Percentiles rank a stretch among this genome's conserved stretches.
Conservation (phyloP, 2,888 invertebrate species). For the Caenorhabditis sp. region DNA sequence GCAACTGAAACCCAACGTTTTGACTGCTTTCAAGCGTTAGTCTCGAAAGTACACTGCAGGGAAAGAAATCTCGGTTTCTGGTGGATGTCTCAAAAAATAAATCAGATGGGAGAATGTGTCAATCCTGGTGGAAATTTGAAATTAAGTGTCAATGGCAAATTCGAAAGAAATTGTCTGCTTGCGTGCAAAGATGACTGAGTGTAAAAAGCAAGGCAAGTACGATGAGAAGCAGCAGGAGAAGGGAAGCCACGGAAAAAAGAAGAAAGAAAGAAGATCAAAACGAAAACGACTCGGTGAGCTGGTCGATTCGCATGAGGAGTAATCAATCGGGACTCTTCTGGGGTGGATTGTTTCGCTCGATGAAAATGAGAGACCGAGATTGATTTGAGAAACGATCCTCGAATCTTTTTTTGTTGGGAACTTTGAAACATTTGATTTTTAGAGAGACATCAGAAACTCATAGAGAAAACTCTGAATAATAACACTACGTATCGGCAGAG, state of each 20-base stretch:
- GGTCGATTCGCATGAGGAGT: constrained; percentile 59
- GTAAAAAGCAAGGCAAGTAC: constrained; percentile 59
- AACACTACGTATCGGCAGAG: no score
- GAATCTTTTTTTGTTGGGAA: constrained; percentile 3
- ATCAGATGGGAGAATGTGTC: constrained; percentile 33
- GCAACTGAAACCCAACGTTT: background rate
- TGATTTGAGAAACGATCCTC: constrained; percentile 51
- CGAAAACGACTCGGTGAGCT: constrained; percentile 60
- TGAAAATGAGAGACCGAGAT: constrained; percentile 29
- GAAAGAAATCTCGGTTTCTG: background rate
- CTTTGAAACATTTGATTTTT: background rate
- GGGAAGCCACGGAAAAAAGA: constrained; percentile 3
- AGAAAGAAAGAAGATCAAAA: constrained; percentile 54
- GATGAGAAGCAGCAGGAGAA: constrained; percentile 56
- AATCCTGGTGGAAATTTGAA: constrained; percentile 37
- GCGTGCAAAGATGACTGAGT: constrained; percentile 61
- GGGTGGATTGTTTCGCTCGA: background rate
- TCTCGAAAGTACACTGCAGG: background rate
- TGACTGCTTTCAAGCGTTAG: no score
- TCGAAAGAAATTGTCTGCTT: constrained; percentile 58
- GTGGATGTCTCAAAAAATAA: constrained; percentile 21
- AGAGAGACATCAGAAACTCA: no score
- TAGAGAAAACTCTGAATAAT: no score
- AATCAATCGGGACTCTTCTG: constrained; percentile 50
- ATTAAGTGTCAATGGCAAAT: constrained; percentile 68